phyloP scores from a whole-genome alignment of 2,888 invertebrate genomes.

The Sarcophaga variegata region DNA sequence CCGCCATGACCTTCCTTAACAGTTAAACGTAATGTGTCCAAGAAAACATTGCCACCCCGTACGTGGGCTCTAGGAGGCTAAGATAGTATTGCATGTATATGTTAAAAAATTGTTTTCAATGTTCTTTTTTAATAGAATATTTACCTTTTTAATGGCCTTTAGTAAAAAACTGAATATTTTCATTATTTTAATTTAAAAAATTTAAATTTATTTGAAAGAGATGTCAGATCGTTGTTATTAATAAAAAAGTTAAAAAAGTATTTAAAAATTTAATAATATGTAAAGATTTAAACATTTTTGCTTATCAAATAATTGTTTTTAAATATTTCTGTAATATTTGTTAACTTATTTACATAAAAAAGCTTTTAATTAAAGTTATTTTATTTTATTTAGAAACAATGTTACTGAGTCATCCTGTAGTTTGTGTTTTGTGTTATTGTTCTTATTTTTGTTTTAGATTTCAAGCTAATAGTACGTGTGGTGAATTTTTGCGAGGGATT shows the following conservation, averaged over 20 bases:
- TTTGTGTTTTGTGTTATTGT: background rate
- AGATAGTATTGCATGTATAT: background rate
- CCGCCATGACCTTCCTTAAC: constrained; percentile 93
- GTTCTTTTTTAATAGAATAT: background rate
- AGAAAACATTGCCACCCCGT: constrained; percentile 83
- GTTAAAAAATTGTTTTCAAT: background rate
- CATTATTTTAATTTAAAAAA: constrained; percentile 74
- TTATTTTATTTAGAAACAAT: background rate
- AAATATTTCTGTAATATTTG: too few species aligned
- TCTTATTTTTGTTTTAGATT: constrained; percentile 39
- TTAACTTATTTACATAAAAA: background rate
- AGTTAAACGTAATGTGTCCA: constrained; percentile 90
- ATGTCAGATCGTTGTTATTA: background rate
- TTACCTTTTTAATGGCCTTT: constrained; percentile 76
- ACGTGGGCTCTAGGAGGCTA: constrained; percentile 77
- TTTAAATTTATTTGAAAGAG: constrained; percentile 46
- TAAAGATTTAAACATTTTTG: too few species aligned
- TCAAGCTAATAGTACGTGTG: constrained; percentile 56
- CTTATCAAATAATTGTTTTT: too few species aligned
- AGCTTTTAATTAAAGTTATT: background rate
- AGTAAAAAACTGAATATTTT: constrained; percentile 77
- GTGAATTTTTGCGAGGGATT: background rate
- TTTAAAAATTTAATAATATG: background rate
- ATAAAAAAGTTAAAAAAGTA: too few species aligned
- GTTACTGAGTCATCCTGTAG: background rate